Evolutionary conservation across 2,797 vertebrate species (phyloP).

Genomic region (Momotus momota): DNA sequence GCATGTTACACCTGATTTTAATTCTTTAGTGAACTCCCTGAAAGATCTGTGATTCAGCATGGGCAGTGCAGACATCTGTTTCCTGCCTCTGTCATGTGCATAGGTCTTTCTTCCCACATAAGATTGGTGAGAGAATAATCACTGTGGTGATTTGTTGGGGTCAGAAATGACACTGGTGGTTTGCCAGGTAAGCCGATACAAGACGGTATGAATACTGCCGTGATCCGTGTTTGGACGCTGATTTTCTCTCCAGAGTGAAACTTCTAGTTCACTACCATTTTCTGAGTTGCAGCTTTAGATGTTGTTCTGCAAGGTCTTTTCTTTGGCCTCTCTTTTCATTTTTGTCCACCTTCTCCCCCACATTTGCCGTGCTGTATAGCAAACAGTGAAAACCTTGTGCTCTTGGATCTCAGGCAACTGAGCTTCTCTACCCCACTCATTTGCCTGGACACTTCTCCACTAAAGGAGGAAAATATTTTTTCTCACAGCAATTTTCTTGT

Average conservation of each 20-base stretch:
- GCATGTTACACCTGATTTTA: not conserved
- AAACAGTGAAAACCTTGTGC: not conserved
- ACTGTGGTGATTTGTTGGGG: not conserved
- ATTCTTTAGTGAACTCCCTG: not conserved
- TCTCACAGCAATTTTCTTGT: not conserved
- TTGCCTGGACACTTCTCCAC: not conserved
- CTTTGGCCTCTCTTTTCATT: not conserved
- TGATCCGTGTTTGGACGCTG: not conserved
- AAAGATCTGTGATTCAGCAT: not conserved
- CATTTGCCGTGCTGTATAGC: not conserved
- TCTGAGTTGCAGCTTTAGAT: not conserved
- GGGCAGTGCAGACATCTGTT: not conserved
- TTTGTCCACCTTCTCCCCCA: not conserved
- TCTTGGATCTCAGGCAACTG: not conserved
- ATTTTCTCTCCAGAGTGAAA: not conserved
- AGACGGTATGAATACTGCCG: not conserved
- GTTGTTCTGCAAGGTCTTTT: not conserved
- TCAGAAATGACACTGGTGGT: not conserved
- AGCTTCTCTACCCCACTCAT: not conserved
- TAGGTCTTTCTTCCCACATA: not conserved
- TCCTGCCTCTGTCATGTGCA: not conserved
- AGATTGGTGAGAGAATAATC: not conserved
- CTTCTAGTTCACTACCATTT: not conserved
- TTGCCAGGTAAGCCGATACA: not conserved
- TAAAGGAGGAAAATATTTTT: not conserved